Evolutionary conservation across 2,888 invertebrate genomes (phyloP).

Genomic region (Noctua comes): DNA sequence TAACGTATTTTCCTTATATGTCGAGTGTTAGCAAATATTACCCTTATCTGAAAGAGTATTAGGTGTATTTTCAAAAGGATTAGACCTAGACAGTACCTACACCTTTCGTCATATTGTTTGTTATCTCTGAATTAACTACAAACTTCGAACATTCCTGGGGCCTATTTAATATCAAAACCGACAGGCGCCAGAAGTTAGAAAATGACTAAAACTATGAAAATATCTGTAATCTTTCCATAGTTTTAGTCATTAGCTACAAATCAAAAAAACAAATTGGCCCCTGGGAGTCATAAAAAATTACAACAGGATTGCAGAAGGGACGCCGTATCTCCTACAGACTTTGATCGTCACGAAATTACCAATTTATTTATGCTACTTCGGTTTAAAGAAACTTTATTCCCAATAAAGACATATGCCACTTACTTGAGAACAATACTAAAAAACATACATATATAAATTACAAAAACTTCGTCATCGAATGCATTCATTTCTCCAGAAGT

Average conservation of each 20-base stretch:
- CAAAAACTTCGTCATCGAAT: too few relatives aligned
- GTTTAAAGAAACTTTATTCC: too few relatives aligned
- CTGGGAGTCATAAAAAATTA: neutral
- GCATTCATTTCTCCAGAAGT: too few relatives aligned
- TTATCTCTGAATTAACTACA: neutral
- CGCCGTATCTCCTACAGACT: neutral
- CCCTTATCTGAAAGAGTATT: neutral
- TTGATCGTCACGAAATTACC: too few relatives aligned
- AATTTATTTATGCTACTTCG: too few relatives aligned
- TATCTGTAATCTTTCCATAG: neutral
- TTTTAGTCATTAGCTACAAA: neutral
- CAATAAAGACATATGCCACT: too few relatives aligned
- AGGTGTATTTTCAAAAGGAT: constrained; percentile 6
- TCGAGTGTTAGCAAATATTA: constrained; percentile 1
- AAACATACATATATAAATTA: too few relatives aligned
- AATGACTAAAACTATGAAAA: neutral
- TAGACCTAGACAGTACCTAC: neutral
- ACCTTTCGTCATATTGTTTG: neutral
- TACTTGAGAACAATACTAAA: too few relatives aligned
- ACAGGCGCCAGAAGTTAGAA: neutral
- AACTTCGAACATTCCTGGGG: neutral
- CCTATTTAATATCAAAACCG: neutral
- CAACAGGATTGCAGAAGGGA: neutral
- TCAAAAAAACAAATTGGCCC: neutral
- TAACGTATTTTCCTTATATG: neutral